Percentiles rank a stretch among this genome's conserved stretches.
These are phyloP conservation scores for Muntiacus muntjak DNA, from an alignment of 2,113 vertebrate species.

Conservation along the genomic window DNA sequence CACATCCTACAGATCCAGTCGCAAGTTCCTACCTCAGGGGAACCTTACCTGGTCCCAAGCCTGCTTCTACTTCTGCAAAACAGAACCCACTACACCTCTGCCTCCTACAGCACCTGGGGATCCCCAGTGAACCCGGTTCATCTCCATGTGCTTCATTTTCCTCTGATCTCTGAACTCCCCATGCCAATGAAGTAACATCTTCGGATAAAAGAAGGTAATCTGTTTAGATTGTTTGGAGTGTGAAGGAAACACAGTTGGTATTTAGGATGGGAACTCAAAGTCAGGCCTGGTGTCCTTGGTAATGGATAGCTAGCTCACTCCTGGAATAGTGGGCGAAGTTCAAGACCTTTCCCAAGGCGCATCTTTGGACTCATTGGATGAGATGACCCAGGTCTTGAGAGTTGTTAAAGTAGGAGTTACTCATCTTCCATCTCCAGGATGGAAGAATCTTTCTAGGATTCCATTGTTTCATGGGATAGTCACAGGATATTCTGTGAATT, in stretches of 20 bases:
- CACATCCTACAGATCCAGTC: background rate
- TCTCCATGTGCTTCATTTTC: rapidly evolving
- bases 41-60: rapidly evolving
- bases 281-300: no score
- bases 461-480: rapidly evolving
- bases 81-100: background rate
- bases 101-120: rapidly evolving
- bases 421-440: rapidly evolving
- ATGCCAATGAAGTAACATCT: background rate
- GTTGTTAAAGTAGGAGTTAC: no score
- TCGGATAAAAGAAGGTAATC: rapidly evolving
- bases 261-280: background rate
- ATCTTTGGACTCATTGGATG: background rate
- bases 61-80: background rate
- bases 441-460: rapidly evolving
- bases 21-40: no score
- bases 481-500: rapidly evolving
- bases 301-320: rapidly evolving
- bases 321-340: rapidly evolving
- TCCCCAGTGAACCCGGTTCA: rapidly evolving
- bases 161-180: background rate
- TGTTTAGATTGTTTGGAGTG: rapidly evolving
- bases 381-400: background rate
- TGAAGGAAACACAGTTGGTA: rapidly evolving
- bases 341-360: background rate